Conservation (phyloP, 2,797 vertebrate species). For the Heteromormyrus szaboi region DNA sequence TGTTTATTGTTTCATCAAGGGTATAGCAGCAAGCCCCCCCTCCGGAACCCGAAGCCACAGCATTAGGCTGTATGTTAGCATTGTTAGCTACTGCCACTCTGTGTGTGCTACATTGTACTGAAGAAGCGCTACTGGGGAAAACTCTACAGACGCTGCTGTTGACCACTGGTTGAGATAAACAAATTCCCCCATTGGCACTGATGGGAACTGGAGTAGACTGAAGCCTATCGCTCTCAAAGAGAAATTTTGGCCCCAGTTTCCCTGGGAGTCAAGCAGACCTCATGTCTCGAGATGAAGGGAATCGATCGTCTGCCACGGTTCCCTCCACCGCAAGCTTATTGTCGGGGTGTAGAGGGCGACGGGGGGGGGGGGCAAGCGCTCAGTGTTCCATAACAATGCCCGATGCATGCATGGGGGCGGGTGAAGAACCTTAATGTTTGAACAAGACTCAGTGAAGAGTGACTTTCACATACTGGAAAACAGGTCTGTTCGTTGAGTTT, state of each 20-base stretch:
- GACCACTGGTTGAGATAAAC: background rate
- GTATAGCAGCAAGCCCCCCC: background rate
- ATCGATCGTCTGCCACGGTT: background rate
- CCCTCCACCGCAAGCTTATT: background rate
- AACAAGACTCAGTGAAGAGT: background rate
- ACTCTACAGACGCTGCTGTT: background rate
- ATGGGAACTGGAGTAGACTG: background rate
- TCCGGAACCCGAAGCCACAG: background rate
- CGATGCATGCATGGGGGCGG: background rate
- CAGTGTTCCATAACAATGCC: background rate
- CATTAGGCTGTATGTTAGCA: background rate
- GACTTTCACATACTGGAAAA: background rate
- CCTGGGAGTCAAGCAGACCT: background rate
- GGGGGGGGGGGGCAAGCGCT: background rate
- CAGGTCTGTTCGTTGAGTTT: background rate
- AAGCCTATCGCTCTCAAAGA: background rate
- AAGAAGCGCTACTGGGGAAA: background rate
- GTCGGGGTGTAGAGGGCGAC: background rate
- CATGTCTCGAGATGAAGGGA: background rate
- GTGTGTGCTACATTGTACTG: background rate
- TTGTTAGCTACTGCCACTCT: background rate
- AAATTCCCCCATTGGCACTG: slow-evolving; percentile 1
- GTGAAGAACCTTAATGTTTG: background rate
- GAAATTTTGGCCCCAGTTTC: background rate
- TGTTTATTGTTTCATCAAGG: background rate